Evolutionary conservation across 2,888 invertebrate species (phyloP).

Genomic region (Ommatoiulus sabulosus): DNA sequence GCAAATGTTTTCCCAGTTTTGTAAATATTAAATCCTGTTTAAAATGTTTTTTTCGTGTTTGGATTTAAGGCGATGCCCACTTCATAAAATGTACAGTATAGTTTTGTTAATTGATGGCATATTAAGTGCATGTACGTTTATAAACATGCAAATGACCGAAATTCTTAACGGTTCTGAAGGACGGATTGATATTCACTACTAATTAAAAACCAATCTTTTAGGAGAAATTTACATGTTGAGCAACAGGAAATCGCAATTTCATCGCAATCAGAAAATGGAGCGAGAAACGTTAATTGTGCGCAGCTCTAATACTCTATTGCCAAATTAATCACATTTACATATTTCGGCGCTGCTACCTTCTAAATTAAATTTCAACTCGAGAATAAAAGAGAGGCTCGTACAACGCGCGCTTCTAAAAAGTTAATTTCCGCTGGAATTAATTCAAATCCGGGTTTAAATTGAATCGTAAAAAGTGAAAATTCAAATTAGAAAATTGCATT

Average conservation of each 20-base stretch:
- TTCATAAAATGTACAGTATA: too few relatives aligned
- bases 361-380: not conserved
- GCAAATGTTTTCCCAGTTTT: too few relatives aligned
- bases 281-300: not conserved
- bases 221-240: not conserved
- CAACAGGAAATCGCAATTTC: not conserved
- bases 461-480: constrained; percentile 16
- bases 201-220: not conserved
- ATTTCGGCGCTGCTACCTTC: not conserved
- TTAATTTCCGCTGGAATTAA: constrained; percentile 19
- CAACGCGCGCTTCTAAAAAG: not conserved
- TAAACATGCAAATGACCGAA: too few relatives aligned
- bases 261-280: not conserved
- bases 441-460: constrained; percentile 20
- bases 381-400: not conserved
- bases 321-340: constrained; percentile 26
- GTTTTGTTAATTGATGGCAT: too few relatives aligned
- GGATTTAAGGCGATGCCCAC: too few relatives aligned
- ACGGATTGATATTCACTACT: too few relatives aligned
- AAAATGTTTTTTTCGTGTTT: too few relatives aligned
- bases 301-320: not conserved
- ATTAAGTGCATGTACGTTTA: too few relatives aligned
- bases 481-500: constrained; percentile 23
- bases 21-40: too few relatives aligned
- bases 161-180: too few relatives aligned